Evolutionary conservation across 2,888 invertebrate species (phyloP).

Genomic region (Ennomos erosarius): DNA sequence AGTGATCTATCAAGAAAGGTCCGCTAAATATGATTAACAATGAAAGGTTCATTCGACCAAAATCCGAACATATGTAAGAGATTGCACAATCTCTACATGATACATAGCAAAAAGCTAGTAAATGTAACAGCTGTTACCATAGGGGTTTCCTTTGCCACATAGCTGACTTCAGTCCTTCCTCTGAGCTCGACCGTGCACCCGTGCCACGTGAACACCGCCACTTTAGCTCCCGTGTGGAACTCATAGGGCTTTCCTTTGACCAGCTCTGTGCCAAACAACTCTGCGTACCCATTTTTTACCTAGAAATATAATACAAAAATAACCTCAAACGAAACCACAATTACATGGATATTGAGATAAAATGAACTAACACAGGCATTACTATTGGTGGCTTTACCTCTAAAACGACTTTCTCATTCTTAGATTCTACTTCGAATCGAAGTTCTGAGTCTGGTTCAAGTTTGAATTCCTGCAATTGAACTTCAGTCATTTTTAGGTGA

Average conservation of each 20-base stretch:
- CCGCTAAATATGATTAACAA: slow-evolving; percentile 54
- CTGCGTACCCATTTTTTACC: slow-evolving; percentile 95
- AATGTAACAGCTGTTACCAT: slow-evolving; percentile 86
- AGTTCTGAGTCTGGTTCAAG: slow-evolving; percentile 95
- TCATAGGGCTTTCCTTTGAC: slow-evolving; percentile 96
- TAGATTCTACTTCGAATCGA: slow-evolving; percentile 97
- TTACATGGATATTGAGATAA: no score
- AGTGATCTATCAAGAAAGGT: slow-evolving; percentile 31
- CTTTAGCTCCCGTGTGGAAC: slow-evolving; percentile 95
- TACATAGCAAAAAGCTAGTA: background rate
- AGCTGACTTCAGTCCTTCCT: slow-evolving; percentile 96
- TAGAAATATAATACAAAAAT: slow-evolving; percentile 61
- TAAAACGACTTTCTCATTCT: slow-evolving; percentile 92
- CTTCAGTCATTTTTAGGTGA: slow-evolving; percentile 71
- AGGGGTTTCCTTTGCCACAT: slow-evolving; percentile 98
- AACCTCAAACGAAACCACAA: slow-evolving; percentile 10
- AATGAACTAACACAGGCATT: no score
- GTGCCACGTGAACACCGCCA: slow-evolving; percentile 98
- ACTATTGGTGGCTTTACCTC: slow-evolving; percentile 81
- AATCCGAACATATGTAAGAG: no score
- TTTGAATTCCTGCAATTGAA: slow-evolving; percentile 89
- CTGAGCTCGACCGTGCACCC: slow-evolving; percentile 94
- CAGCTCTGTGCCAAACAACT: slow-evolving; percentile 98
- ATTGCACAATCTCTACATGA: no score
- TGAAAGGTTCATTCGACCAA: slow-evolving; percentile 63